phyloP scores from a whole-genome alignment of 2,888 invertebrate genomes.

The Cheilosia grossa region DNA sequence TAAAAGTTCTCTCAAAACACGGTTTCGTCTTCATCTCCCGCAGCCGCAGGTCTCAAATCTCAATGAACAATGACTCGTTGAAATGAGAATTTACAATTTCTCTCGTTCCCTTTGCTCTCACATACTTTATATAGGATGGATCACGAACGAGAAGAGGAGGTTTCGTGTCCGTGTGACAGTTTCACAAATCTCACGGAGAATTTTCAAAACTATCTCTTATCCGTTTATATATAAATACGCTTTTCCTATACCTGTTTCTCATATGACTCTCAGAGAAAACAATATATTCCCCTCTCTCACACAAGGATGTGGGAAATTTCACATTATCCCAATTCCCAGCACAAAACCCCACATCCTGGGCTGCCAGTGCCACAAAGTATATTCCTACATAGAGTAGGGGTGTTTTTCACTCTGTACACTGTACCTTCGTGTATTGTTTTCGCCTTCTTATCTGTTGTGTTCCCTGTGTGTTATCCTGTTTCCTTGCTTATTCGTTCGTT shows the following conservation, averaged over 20 bases:
- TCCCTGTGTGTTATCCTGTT: slow-evolving; percentile 73
- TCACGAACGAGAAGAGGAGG: no score
- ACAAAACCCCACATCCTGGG: slow-evolving; percentile 25
- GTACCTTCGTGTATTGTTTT: slow-evolving; percentile 69
- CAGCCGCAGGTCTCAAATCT: not conserved
- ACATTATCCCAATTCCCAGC: slow-evolving; percentile 6
- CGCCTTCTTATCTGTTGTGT: slow-evolving; percentile 70
- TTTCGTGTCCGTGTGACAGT: slow-evolving; percentile 57
- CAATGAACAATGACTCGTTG: not conserved
- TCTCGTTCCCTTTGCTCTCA: slow-evolving; percentile 15
- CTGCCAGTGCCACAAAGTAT: slow-evolving; percentile 33
- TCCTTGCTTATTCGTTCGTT: slow-evolving; percentile 59
- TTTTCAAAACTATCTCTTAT: slow-evolving; percentile 17
- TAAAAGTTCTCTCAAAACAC: slow-evolving; percentile 8
- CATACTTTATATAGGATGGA: no score
- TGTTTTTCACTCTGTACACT: slow-evolving; percentile 56
- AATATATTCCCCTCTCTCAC: slow-evolving; percentile 52
- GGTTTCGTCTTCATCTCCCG: not conserved
- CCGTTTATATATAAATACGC: not conserved
- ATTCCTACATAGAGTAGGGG: slow-evolving; percentile 42
- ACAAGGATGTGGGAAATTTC: slow-evolving; percentile 48
- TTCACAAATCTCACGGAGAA: slow-evolving; percentile 49
- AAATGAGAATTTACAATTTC: slow-evolving; percentile 19
- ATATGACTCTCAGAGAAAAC: slow-evolving; percentile 60
- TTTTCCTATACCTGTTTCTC: slow-evolving; percentile 18